Percentiles rank a stretch among this genome's conserved stretches.
Conservation (phyloP, 2,113 vertebrate genomes). For the Salvelinus sp. region DNA sequence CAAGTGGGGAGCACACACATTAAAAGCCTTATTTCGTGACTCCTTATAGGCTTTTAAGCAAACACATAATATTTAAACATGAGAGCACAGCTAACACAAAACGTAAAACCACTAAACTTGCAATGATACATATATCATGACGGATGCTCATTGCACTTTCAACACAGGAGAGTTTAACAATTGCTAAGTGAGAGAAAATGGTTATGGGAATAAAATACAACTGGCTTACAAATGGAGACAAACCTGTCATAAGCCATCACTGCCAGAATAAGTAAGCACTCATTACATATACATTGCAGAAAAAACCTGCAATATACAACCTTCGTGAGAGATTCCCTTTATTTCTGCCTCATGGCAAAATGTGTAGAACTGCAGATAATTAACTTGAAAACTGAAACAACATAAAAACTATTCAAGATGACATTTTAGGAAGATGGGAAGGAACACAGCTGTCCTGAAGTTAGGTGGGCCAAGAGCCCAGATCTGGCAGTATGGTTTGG, state of each 20-base stretch:
- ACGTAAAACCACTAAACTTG: constrained; percentile 37
- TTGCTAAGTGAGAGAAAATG: constrained; percentile 39
- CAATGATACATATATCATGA: constrained; percentile 38
- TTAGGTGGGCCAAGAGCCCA: too few species aligned
- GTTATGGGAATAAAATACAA: constrained; percentile 47
- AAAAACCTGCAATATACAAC: too few species aligned
- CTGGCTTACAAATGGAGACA: constrained; percentile 63
- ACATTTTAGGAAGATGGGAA: too few species aligned
- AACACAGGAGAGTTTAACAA: constrained; percentile 59
- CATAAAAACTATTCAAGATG: too few species aligned
- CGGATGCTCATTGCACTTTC: constrained; percentile 29
- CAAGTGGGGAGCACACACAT: constrained; percentile 54
- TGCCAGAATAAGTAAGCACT: too few species aligned
- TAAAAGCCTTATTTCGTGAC: constrained; percentile 47
- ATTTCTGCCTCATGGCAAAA: too few species aligned
- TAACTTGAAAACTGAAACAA: constrained; percentile 49
- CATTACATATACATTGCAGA: too few species aligned
- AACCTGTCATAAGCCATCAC: constrained; percentile 69
- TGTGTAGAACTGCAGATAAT: constrained; percentile 44
- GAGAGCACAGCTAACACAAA: constrained; percentile 45
- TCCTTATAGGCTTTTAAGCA: too few species aligned
- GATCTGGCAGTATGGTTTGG: too few species aligned
- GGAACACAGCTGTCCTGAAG: too few species aligned
- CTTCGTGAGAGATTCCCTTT: too few species aligned
- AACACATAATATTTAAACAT: too few species aligned